Evolutionary conservation across 2,797 vertebrate species (phyloP).

Genomic region (Clarias fuscus): DNA sequence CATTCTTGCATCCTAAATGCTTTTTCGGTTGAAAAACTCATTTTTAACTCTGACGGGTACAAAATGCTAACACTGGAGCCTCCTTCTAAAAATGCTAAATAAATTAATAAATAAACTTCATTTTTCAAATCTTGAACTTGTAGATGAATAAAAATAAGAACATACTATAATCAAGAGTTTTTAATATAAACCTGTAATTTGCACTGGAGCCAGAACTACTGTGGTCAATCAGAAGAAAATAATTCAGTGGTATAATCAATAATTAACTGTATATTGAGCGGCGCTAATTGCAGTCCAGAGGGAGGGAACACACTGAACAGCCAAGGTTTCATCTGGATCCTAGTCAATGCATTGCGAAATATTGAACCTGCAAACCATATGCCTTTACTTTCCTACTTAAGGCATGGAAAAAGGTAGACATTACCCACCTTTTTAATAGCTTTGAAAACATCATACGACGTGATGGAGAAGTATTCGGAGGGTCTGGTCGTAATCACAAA

Average conservation of each 20-base stretch:
- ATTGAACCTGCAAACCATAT: neutral
- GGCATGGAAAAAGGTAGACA: neutral
- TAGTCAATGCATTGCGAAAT: neutral
- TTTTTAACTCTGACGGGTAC: neutral
- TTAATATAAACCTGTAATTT: neutral
- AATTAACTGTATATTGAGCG: neutral
- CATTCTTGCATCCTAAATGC: neutral
- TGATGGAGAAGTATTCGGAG: neutral
- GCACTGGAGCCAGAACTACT: neutral
- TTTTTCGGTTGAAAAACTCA: no score
- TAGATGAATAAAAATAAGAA: neutral
- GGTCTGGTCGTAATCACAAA: constrained; percentile 9
- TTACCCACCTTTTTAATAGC: constrained; percentile 7
- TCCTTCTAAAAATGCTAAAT: neutral
- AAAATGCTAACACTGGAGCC: neutral
- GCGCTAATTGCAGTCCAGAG: neutral
- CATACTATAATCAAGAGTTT: neutral
- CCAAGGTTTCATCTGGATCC: neutral
- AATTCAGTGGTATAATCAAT: neutral
- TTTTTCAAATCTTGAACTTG: neutral
- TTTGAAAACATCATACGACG: neutral
- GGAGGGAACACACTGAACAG: neutral
- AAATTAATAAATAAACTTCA: no score
- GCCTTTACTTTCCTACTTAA: neutral
- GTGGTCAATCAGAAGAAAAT: neutral